Evolutionary conservation across 2,888 invertebrate genomes (phyloP).

Genomic region (Baccha elongata): DNA sequence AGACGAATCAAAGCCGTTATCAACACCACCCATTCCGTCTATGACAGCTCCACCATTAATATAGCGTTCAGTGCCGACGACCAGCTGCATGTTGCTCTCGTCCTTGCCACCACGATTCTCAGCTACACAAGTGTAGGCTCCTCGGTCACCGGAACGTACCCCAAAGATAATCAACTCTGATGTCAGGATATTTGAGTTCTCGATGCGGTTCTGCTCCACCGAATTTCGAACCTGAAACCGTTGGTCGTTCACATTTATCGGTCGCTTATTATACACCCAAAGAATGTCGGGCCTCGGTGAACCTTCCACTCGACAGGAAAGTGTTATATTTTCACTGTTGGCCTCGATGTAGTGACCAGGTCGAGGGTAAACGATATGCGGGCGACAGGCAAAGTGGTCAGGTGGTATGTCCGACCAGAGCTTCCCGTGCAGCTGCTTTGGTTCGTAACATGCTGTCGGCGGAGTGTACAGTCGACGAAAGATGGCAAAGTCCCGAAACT

Average conservation of each 20-base stretch:
- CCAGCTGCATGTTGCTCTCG: slow-evolving; percentile 88
- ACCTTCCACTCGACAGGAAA: slow-evolving; percentile 86
- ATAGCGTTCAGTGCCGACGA: slow-evolving; percentile 81
- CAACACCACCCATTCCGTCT: slow-evolving; percentile 78
- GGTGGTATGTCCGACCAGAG: slow-evolving; percentile 88
- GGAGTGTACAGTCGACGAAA: slow-evolving; percentile 89
- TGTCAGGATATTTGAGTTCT: slow-evolving; percentile 75
- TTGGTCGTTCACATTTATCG: slow-evolving; percentile 78
- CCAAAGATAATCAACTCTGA: slow-evolving; percentile 87
- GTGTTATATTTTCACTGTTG: slow-evolving; percentile 86
- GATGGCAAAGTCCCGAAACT: slow-evolving; percentile 90
- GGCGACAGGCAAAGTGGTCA: slow-evolving; percentile 92
- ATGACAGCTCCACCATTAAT: slow-evolving; percentile 77
- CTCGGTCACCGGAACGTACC: slow-evolving; percentile 86
- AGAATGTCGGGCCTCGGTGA: slow-evolving; percentile 90
- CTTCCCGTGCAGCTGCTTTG: slow-evolving; percentile 86
- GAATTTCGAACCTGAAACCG: slow-evolving; percentile 79
- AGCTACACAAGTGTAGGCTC: slow-evolving; percentile 90
- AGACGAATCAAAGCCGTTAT: slow-evolving; percentile 81
- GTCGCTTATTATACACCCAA: slow-evolving; percentile 84
- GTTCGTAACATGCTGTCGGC: slow-evolving; percentile 89
- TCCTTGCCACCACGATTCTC: slow-evolving; percentile 91
- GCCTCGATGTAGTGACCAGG: slow-evolving; percentile 84
- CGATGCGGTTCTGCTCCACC: slow-evolving; percentile 77
- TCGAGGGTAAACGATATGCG: slow-evolving; percentile 87